Evolutionary conservation across 2,797 vertebrate genomes (phyloP), one percentile per base, ranked within the genome.

Genomic region (Cheirogaleus major): DNA sequence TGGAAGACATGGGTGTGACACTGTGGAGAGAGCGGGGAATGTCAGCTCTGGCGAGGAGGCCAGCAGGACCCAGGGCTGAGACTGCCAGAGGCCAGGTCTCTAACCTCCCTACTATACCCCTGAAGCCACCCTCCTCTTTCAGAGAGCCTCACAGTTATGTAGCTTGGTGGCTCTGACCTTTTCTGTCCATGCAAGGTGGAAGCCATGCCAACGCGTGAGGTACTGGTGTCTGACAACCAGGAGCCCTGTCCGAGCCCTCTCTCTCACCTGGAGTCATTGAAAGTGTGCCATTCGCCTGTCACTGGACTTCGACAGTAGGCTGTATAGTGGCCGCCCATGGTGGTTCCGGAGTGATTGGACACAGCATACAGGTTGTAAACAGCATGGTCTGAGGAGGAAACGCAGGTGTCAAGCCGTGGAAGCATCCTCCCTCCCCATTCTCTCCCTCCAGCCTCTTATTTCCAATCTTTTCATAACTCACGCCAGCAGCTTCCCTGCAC

Each of bases 341-440:
- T 99, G 96, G 99, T 99, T 89, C 99, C 99, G 0, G 99, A 99
- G 99, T 99, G 99, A 98, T 99, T 99, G 98, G 99, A 99, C 87
- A 99, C 99, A 0, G 99, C 99, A 0, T 99, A 99, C 95, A 99
- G 99, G 98, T 99, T 99, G 97, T 99, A 99, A 97, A 99, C 96
- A 0, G 99, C 98, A 0, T 99, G 99, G 86, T 99, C 99, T 98
- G 98, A 78, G 98, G 98, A 73, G 13, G 80, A 93, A n/a, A 52
- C 4, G 4, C 61, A 57, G 57, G n/a, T 0, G 38, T 92, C 25
- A 27, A 35, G 85, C 12, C 25, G 35, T 20, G 0, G 18, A 18
- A 65, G 38, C 9, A 2, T 1, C 80, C 13, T 17, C 25, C 30
- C 11, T 27, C 25, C 30, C 25, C 32, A 5, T 8, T 10, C 32